Conservation (phyloP, 2,888 invertebrate species). For the Acanthoscelides obtectus region DNA sequence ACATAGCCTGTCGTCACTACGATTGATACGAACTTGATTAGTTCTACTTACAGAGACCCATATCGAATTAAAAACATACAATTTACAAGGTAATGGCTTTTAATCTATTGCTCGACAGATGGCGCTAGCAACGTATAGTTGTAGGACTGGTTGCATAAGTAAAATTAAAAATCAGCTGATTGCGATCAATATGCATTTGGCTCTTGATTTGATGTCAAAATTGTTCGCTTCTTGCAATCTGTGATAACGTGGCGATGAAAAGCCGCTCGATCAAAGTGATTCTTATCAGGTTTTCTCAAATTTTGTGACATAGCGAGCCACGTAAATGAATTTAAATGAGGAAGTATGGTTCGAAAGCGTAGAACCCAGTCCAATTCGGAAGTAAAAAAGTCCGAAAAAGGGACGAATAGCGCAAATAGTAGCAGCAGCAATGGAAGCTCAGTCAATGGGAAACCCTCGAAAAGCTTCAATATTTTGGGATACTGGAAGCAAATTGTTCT, state of each 20-base stretch:
- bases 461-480: slow-evolving; percentile 27
- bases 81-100: no score
- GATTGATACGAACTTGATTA: no score
- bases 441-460: slow-evolving; percentile 29
- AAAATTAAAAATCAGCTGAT: neutral
- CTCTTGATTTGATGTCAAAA: neutral
- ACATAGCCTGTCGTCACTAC: no score
- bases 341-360: slow-evolving; percentile 22
- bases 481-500: slow-evolving; percentile 61
- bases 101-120: no score
- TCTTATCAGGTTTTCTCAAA: neutral
- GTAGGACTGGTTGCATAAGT: no score
- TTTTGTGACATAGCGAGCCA: neutral
- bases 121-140: no score
- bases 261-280: neutral
- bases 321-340: neutral
- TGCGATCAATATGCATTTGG: neutral
- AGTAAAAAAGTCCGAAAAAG: slow-evolving; percentile 22
- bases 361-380: slow-evolving; percentile 15
- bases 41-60: no score
- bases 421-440: slow-evolving; percentile 46
- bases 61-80: no score
- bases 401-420: slow-evolving; percentile 37
- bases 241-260: neutral
- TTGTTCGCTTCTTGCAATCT: neutral